Base-by-base conservation (phyloP, 2,888 invertebrate genomes). In the Protophormia terraenovae region DNA sequence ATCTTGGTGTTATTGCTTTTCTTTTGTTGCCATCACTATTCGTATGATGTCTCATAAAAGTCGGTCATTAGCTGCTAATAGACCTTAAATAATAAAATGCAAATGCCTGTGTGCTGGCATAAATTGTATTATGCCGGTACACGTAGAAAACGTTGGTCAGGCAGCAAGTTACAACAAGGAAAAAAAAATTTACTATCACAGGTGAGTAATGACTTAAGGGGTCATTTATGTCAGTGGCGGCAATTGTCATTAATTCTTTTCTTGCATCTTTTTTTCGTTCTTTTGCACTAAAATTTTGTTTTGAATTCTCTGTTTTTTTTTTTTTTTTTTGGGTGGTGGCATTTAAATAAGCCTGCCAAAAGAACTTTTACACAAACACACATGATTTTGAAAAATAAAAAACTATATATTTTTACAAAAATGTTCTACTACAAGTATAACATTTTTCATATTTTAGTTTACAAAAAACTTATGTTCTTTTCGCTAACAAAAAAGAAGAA, bases 221-320 rank as follows among this genome's bases (percentile, higher is more conserved):
- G 90, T 90, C 90, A 90, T 90, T 90, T 90, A 88, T 88, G 89
- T 88, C 89, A 87, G 88, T 82, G 84, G 81, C 81, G 77, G 84
- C 81, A 81, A 78, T 84, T 84, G 84, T 84, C 84, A 84, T 84
- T 84, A 84, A 78, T 84, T 77, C 64, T 72, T 58, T 72, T 76
- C 22, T 66, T 60, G n/a, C 73, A 50, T 71, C 24, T 67, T 75
- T 75, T 64, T 35, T 35, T n/a, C 27, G 10, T 62, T 29, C 45
- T 24, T 35, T 27, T 62, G 41, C 35, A 27, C 10, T n/a, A 35
- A 58, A 66, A 67, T 45, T 24, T 67, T 71, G 14, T 64, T 60
- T 29, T 45, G 16, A 24, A 32, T 19, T 16, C 10, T 62, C 50
- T 7, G 3, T 14, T 16, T 47, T 45, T 29, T 38, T 50, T 45